phyloP scores from a whole-genome alignment of 2,113 vertebrate species.

The Cebidichthys violaceus region DNA sequence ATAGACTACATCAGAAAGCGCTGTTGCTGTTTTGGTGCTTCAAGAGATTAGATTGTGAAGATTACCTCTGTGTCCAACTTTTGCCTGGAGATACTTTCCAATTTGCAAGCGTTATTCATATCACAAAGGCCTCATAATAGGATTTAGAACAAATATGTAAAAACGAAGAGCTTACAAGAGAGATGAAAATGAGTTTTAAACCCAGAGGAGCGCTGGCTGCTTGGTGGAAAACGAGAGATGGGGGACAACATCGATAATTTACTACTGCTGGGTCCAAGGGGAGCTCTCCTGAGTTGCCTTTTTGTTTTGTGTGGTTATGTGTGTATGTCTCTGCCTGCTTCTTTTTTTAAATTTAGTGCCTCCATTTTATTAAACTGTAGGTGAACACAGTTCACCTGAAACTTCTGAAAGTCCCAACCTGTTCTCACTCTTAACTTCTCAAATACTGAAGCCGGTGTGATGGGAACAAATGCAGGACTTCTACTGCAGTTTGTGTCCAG shows the following conservation, averaged over 20 bases:
- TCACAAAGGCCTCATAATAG: slow-evolving; percentile 82
- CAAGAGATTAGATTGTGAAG: slow-evolving; percentile 76
- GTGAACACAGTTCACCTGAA: slow-evolving; percentile 13
- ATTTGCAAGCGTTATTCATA: slow-evolving; percentile 80
- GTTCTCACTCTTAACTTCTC: not conserved
- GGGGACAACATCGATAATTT: slow-evolving; percentile 74
- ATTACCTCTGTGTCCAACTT: slow-evolving; percentile 82
- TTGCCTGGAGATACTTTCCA: slow-evolving; percentile 78
- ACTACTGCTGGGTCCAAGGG: slow-evolving; percentile 59
- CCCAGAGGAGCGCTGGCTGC: slow-evolving; percentile 75
- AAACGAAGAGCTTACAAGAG: slow-evolving; percentile 78
- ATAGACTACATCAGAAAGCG: slow-evolving; percentile 54
- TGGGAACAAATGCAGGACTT: not conserved
- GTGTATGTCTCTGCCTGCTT: slow-evolving; percentile 13
- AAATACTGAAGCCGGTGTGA: not conserved
- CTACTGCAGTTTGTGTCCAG: not conserved
- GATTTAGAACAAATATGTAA: slow-evolving; percentile 83
- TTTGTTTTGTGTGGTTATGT: slow-evolving; percentile 33
- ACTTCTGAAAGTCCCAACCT: not conserved
- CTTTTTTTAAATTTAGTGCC: slow-evolving; percentile 28
- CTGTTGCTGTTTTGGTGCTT: slow-evolving; percentile 59
- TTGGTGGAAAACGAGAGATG: slow-evolving; percentile 67
- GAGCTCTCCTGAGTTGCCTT: slow-evolving; percentile 51
- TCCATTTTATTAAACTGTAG: slow-evolving; percentile 20
- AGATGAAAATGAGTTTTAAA: slow-evolving; percentile 82